Evolutionary conservation across 1,140 invertebrate genomes (phyloP).

Genomic region (Anastrepha obliqua): DNA sequence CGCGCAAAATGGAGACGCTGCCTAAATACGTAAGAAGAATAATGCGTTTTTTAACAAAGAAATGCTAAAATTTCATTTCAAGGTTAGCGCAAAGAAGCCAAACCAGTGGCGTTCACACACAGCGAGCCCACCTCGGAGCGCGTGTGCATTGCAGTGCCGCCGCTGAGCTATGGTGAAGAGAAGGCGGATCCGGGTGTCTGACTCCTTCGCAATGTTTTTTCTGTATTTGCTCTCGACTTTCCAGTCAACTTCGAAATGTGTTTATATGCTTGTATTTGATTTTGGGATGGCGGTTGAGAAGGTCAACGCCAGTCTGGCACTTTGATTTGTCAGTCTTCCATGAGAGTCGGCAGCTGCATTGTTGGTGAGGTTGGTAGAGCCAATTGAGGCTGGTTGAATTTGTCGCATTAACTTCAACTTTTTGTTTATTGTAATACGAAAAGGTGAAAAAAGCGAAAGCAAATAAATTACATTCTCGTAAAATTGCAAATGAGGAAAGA

Average conservation of each 20-base stretch:
- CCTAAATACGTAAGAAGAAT: background rate
- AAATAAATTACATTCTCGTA: background rate
- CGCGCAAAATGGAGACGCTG: too few relatives aligned
- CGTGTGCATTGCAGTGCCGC: background rate
- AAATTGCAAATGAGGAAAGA: background rate
- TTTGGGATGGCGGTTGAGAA: background rate
- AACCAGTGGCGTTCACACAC: background rate
- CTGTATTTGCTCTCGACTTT: background rate
- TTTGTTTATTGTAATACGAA: background rate
- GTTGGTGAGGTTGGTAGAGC: background rate
- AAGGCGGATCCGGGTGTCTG: background rate
- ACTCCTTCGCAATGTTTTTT: background rate
- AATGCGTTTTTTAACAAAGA: conserved; percentile 29
- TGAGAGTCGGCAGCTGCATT: background rate
- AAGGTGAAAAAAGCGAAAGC: background rate
- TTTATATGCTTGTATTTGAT: background rate
- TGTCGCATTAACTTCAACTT: too few relatives aligned
- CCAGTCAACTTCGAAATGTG: background rate
- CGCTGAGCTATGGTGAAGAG: background rate
- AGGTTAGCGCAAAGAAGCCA: background rate
- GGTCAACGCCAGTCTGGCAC: conserved; percentile 32
- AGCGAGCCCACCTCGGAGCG: background rate
- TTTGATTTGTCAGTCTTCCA: background rate
- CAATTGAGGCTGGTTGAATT: background rate
- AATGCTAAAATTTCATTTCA: conserved; percentile 38